These are phyloP conservation scores for Macropus fuliginosus DNA, from an alignment of 2,797 vertebrate species.

Conservation along the genomic window DNA sequence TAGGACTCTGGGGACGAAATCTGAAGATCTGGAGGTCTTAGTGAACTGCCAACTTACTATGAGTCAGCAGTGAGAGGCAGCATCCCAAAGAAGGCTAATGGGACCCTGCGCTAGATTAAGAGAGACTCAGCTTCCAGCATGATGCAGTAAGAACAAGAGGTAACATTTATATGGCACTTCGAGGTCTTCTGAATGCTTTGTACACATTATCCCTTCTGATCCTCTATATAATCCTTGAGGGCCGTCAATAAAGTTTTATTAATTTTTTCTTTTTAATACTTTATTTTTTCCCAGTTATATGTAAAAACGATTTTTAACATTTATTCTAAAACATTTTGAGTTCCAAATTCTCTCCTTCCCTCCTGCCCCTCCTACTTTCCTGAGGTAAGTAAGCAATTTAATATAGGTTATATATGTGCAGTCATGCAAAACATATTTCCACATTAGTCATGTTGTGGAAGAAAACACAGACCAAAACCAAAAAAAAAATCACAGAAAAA, in stretches of 20 bases:
- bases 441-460: not conserved
- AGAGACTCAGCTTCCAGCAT: not conserved
- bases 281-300: not conserved
- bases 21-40: not conserved
- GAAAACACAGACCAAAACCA: not conserved
- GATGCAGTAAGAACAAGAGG: not conserved
- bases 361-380: not conserved
- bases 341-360: not conserved
- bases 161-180: not conserved
- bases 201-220: not conserved
- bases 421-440: not conserved
- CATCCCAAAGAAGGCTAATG: not conserved
- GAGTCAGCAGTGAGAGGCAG: not conserved
- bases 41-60: not conserved
- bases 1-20: not conserved
- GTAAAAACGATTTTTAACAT: not conserved
- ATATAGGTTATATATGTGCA: not conserved
- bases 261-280: not conserved
- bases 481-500: not conserved
- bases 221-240: not conserved
- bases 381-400: not conserved
- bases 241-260: not conserved
- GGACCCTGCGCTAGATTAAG: not conserved
- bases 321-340: not conserved
- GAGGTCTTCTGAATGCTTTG: not conserved